These are phyloP conservation scores for Lissocephala sabroskyi DNA, from an alignment of 2,888 invertebrate genomes.

Conservation along the genomic window DNA sequence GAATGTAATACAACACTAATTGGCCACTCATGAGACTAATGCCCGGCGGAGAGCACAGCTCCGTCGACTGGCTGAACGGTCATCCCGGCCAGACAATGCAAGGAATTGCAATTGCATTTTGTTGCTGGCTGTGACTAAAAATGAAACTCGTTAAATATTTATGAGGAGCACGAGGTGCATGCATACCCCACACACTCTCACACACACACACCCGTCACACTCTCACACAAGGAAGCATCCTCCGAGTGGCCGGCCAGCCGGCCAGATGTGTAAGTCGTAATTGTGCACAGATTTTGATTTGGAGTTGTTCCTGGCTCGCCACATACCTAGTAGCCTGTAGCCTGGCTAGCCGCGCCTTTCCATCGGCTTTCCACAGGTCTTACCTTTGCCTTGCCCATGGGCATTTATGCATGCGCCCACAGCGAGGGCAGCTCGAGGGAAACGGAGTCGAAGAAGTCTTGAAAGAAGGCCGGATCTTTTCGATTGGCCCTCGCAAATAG, in stretches of 20 bases:
- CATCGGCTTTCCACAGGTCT: conserved; percentile 11
- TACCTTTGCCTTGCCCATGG: conserved; percentile 53
- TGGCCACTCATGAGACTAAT: conserved; percentile 61
- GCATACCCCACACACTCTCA: conserved; percentile 26
- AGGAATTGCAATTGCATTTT: conserved; percentile 21
- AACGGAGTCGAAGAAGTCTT: too few species aligned
- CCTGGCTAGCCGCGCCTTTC: too few species aligned
- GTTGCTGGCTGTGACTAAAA: conserved; percentile 30
- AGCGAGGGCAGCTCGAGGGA: too few species aligned
- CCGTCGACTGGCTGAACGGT: conserved; percentile 13
- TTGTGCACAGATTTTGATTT: conserved; percentile 66
- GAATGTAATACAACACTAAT: conserved; percentile 61
- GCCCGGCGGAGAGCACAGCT: conserved; percentile 35
- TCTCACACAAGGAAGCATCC: conserved; percentile 15
- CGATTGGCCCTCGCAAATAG: conserved; percentile 22
- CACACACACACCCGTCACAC: not conserved
- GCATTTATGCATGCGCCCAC: conserved; percentile 30
- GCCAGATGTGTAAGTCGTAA: conserved; percentile 65
- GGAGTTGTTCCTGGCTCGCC: conserved; percentile 25
- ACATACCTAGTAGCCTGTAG: not conserved
- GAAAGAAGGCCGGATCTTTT: too few species aligned
- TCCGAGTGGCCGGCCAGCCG: too few species aligned
- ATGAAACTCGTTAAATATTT: conserved; percentile 63
- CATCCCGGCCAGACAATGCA: conserved; percentile 11
- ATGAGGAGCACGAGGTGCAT: conserved; percentile 63